Evolutionary conservation across 1,140 invertebrate genomes (phyloP), one percentile per base, ranked within the genome.

Genomic region (Caenorhabditis briggsae): DNA sequence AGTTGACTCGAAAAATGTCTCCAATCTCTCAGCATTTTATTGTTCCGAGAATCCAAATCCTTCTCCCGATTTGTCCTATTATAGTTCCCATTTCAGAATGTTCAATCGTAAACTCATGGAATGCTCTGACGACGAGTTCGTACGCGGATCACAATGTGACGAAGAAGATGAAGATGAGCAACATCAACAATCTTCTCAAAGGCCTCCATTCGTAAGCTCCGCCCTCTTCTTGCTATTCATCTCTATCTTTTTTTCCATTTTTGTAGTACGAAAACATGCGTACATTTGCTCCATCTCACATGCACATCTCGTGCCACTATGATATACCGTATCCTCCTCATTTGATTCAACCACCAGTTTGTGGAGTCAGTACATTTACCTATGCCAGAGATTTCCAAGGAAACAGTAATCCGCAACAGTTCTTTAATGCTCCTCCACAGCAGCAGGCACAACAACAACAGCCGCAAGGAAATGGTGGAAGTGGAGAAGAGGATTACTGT

Each of bases 261-360:
- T 78, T 78, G n/a, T n/a, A 78, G 70, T 78, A 78, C 46, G 70
- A 78, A 20, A 78, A 78, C 50, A 78, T 78, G 70, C 70, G 70
- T 11, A 78, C 70, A 11, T 78, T 78, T 50, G 70, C 70, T 50
- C 70, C 70, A 2, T 78, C 70, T 5, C 70, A 78, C n/a, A 78
- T 78, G 70, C 70, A 78, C 23, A 78, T 78, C 5, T 78, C 70
- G 1, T 78, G 70, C 12, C 70, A 78, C 23, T 78, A 78, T 78
- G 70, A 78, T 43, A 78, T 78, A 78, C 70, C 70, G 70, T 78
- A 78, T 50, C 43, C 70, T 20, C 70, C 70, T 12, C 70, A 78
- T 48, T 50, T 78, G 43, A 78, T 78, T 50, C 70, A 78, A 25
- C 70, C 70, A 25, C 70, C 70, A 14, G 43, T 70, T 2, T 78